Conservation (phyloP, 2,113 vertebrate genomes). For the Psephotus haematonotus region DNA sequence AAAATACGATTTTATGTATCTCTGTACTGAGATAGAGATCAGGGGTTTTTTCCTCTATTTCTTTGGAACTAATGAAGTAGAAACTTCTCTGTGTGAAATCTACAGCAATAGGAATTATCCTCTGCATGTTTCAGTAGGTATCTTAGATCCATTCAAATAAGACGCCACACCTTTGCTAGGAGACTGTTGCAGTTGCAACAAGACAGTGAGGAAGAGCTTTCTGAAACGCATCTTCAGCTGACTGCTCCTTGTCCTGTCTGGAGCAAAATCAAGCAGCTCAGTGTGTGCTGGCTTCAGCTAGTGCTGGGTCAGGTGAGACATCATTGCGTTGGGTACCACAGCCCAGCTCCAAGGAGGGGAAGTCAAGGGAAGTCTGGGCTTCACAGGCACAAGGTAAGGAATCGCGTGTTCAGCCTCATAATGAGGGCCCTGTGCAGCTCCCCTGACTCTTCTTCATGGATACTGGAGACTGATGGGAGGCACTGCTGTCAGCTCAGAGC, state of each 20-base stretch:
- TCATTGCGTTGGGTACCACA: rapidly evolving
- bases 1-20: neutral
- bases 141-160: neutral
- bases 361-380: neutral
- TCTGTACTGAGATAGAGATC: neutral
- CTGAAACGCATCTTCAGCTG: neutral
- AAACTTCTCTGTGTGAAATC: neutral
- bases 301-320: rapidly evolving
- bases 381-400: rapidly evolving
- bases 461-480: neutral
- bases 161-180: neutral
- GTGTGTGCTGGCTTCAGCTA: neutral
- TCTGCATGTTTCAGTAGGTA: neutral
- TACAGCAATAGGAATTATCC: neutral
- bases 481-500: neutral
- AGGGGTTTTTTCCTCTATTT: neutral
- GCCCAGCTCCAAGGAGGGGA: rapidly evolving
- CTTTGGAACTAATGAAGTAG: slow-evolving; percentile 17
- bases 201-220: neutral
- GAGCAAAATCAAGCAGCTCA: rapidly evolving
- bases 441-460: too few species aligned
- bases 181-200: neutral
- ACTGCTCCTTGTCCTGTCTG: rapidly evolving
- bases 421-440: neutral
- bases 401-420: neutral